Percentiles rank a stretch among this genome's conserved stretches.
phyloP scores from a whole-genome alignment of 2,888 invertebrate genomes.

The Cepaea hortensis region DNA sequence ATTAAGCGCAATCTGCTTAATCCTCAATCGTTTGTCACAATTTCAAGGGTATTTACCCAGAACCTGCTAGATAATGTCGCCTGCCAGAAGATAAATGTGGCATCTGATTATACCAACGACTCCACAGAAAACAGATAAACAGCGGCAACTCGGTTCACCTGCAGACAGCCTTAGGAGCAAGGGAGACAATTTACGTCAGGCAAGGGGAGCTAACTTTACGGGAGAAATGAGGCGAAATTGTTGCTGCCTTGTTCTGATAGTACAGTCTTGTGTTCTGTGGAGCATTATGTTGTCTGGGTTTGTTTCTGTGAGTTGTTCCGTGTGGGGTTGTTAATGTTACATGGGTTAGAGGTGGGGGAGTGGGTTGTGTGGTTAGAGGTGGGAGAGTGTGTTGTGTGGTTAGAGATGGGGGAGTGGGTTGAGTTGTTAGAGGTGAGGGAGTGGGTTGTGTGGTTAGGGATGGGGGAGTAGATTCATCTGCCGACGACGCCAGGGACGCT shows the following conservation, averaged over 20 bases:
- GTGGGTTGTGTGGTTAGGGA: too few species aligned
- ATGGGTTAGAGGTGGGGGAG: too few species aligned
- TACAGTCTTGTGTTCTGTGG: too few species aligned
- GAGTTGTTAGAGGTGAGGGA: too few species aligned
- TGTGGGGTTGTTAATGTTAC: too few species aligned
- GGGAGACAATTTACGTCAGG: background rate
- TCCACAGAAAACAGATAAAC: constrained; percentile 21
- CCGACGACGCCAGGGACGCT: too few species aligned
- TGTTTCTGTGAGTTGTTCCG: too few species aligned
- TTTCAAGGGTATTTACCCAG: constrained; percentile 44
- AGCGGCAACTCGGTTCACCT: background rate
- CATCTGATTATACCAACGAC: constrained; percentile 34
- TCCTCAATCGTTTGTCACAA: constrained; percentile 48
- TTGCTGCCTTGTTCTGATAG: too few species aligned
- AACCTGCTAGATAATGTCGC: constrained; percentile 41
- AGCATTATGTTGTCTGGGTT: too few species aligned
- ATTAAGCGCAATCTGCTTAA: constrained; percentile 38
- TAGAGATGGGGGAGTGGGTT: background rate
- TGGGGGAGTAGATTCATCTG: too few species aligned
- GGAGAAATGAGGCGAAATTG: background rate
- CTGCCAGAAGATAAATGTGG: constrained; percentile 47
- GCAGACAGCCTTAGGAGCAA: background rate
- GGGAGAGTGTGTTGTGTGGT: background rate
- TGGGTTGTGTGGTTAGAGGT: too few species aligned
- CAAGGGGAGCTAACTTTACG: background rate